A percentile compares a stretch with the other conserved stretches of the same genome.
Evolutionary conservation across 2,797 vertebrate genomes (phyloP).

Genomic region (Neosilurus mollespiculum): DNA sequence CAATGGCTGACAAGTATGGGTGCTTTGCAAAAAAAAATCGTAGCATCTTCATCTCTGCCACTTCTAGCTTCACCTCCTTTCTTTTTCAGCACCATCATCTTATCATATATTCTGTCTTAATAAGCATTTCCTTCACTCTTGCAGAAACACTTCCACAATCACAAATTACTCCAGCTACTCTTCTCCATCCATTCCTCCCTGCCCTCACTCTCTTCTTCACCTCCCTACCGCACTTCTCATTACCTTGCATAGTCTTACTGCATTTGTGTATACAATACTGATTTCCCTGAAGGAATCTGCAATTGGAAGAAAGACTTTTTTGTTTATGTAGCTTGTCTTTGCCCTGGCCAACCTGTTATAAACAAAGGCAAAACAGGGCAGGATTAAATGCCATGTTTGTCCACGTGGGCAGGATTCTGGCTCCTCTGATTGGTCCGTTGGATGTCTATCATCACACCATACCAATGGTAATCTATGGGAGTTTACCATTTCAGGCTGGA

Average conservation of each 20-base stretch:
- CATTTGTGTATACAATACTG: slow-evolving; percentile 24
- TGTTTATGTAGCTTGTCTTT: neutral
- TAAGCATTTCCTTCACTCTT: too few species aligned
- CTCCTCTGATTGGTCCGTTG: slow-evolving; percentile 80
- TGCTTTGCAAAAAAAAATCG: neutral
- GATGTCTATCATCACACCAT: slow-evolving; percentile 68
- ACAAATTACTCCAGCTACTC: too few species aligned
- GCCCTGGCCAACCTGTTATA: neutral
- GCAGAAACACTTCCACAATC: too few species aligned
- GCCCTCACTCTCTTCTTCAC: too few species aligned
- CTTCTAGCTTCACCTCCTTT: too few species aligned
- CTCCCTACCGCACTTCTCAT: too few species aligned
- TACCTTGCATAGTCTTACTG: too few species aligned
- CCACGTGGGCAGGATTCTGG: slow-evolving; percentile 77
- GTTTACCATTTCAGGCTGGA: slow-evolving; percentile 65
- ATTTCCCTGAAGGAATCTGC: neutral
- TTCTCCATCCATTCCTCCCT: too few species aligned
- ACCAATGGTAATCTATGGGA: slow-evolving; percentile 80
- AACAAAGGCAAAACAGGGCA: slow-evolving; percentile 78
- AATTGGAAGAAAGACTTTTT: neutral
- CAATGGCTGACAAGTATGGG: slow-evolving; percentile 82
- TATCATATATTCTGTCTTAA: too few species aligned
- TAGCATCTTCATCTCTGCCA: too few species aligned
- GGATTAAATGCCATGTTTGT: slow-evolving; percentile 79
- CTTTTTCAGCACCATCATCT: too few species aligned